phyloP scores from a whole-genome alignment of 2,113 vertebrate species.

The Hippocampus zosterae region DNA sequence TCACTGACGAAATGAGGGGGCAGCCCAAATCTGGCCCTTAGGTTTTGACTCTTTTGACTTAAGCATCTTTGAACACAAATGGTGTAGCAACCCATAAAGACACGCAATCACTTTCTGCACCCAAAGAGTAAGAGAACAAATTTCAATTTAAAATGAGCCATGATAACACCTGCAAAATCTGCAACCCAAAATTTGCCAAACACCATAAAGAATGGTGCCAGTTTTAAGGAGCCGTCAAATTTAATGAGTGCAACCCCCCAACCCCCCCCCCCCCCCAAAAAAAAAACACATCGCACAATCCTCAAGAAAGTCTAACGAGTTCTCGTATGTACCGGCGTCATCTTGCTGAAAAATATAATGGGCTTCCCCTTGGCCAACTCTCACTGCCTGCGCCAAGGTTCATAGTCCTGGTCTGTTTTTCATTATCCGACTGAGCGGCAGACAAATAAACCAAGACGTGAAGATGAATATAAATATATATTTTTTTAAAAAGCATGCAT shows the following conservation, averaged over 20 bases:
- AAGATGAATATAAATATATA: not conserved
- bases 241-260: not conserved
- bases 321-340: not conserved
- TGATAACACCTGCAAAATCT: not conserved
- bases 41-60: no score
- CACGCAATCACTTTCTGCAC: not conserved
- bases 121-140: not conserved
- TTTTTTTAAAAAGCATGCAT: not conserved
- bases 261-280: no score
- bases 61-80: no score
- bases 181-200: not conserved
- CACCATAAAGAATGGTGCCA: not conserved
- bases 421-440: not conserved
- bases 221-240: not conserved
- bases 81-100: no score
- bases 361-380: not conserved
- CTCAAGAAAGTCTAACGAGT: not conserved
- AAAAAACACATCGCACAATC: not conserved
- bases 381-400: not conserved
- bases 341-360: constrained; percentile 12
- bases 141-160: not conserved
- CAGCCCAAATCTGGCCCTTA: no score
- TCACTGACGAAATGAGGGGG: no score
- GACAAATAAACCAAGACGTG: not conserved
- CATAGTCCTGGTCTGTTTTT: constrained; percentile 5